Evolutionary conservation across 1,140 invertebrate species (phyloP), one percentile per base, ranked within the genome.

Genomic region (Trissolcus basalis): DNA sequence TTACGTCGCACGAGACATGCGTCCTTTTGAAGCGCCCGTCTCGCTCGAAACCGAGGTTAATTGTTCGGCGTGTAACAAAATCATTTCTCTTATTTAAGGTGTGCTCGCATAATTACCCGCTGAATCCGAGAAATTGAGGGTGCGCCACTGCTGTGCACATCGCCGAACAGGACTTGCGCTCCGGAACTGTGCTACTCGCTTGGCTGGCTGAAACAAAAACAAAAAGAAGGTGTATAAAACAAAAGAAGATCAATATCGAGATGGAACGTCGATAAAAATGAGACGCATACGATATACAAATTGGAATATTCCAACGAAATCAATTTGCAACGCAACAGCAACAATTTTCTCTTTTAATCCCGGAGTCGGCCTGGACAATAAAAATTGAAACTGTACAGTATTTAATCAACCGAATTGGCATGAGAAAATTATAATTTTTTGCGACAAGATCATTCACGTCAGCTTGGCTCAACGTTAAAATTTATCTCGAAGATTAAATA

Each of bases 191-290:
- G 69, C 76, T 80, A 79, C 65, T 55, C 77, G 83, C 75, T 77
- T 78, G 74, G 75, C 79, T 82, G 79, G 64, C 60, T 83, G 63
- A 44, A 48, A 72, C 82, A 80, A 85, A 85, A 79, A 80, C 79
- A 75, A 79, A 43, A 44, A 49, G 3, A 39, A 39, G 3, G 9
- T 1, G 9, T 39, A 32, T 5, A 36, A 41, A 15, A 49, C 16
- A 14, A 55, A 19, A 43, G 48, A 44, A 32, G 50, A 10, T 44
- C 43, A 39, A 39, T 6, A 39, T 9, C 36, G 36, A 11, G 3
- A 35, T 39, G 9, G 9, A 6, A 39, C n/a, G 36, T 11, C 9
- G 36, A 39, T 39, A 2, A 39, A 11, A 11, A 11, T 39, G 1
- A 39, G 3, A 11, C n/a, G 1, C 36, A 9, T 11, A 39, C 9